Base-by-base conservation (phyloP, 2,888 invertebrate species). In the Pachycephus smyrnensis region DNA sequence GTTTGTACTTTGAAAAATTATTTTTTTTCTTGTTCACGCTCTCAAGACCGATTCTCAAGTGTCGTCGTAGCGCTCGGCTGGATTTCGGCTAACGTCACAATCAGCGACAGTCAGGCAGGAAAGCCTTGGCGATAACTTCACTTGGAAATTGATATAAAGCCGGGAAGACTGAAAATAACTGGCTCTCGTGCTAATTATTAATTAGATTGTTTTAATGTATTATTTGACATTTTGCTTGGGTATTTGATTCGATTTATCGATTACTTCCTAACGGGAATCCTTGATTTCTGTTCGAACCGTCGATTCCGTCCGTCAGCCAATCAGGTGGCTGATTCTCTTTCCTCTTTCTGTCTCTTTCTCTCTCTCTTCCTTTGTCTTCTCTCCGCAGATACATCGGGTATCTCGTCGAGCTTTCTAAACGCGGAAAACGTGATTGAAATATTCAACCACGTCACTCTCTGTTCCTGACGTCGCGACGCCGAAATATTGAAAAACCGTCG, bases 401-500 rank as follows among this genome's bases (percentile, higher is more conserved):
- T 73, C 68, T 30, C 68, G n/a, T n/a, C 15, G 23, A 23, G 23
- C 23, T 55, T 71, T 71, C 71, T 1, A 30, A 12, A 15, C 71
- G 31, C 71, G 71, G 71, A 23, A 71, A 71, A 71, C 71, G 71
- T 71, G 71, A 71, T 71, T 23, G 31, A 71, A 71, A 71, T 71
- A 71, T 33, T 71, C 31, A 33, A 71, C 9, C 55, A 6, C 9
- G 55, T 55, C 55, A 23, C 23, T 55, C 6, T 55, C 6, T 23
- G 55, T 23, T 23, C 15, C 55, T 9, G 55, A 55, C 55, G 55
- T 55, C 23, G 15, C 40, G 15, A 15, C 40, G 55, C 9, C 55
- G 23, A 55, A 55, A 9, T 23, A 55, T 55, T 55, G 23, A 23
- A 23, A 55, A 83, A 84, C 75, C 79, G 79, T 76, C 81, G 80